A percentile compares a stretch with the other conserved stretches of the same genome.
Evolutionary conservation across 2,888 invertebrate genomes (phyloP).

Genomic region (Platycheirus albimanus): DNA sequence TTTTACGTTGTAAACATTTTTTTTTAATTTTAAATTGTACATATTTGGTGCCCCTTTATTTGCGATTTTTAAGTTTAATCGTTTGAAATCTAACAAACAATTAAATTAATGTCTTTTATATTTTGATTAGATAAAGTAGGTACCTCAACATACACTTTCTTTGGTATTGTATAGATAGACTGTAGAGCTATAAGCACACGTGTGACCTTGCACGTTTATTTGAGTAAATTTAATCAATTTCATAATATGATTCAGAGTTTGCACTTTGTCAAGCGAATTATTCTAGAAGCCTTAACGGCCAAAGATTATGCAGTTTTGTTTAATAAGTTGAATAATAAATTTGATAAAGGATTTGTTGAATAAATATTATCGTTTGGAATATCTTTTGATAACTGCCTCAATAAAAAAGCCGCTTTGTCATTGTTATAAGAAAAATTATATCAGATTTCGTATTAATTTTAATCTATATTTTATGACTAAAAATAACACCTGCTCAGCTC

Average conservation of each 20-base stretch:
- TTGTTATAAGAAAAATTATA: background rate
- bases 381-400: too few species aligned
- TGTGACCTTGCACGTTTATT: slow-evolving; percentile 16
- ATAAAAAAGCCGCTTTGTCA: background rate
- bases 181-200: background rate
- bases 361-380: too few species aligned
- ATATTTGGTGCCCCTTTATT: too few species aligned
- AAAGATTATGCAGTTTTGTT: background rate
- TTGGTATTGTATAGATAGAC: too few species aligned
- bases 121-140: too few species aligned
- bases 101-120: too few species aligned
- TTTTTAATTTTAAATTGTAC: background rate
- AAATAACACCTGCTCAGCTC: too few species aligned
- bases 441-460: background rate
- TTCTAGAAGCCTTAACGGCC: background rate
- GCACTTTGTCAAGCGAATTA: background rate
- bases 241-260: slow-evolving; percentile 26
- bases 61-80: background rate
- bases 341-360: background rate
- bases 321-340: background rate
- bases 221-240: slow-evolving; percentile 4
- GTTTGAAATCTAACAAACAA: too few species aligned
- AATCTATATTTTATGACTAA: too few species aligned
- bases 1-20: background rate
- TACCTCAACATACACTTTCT: too few species aligned